phyloP scores from a whole-genome alignment of 2,113 vertebrate genomes.

The Antidorcas marsupialis region DNA sequence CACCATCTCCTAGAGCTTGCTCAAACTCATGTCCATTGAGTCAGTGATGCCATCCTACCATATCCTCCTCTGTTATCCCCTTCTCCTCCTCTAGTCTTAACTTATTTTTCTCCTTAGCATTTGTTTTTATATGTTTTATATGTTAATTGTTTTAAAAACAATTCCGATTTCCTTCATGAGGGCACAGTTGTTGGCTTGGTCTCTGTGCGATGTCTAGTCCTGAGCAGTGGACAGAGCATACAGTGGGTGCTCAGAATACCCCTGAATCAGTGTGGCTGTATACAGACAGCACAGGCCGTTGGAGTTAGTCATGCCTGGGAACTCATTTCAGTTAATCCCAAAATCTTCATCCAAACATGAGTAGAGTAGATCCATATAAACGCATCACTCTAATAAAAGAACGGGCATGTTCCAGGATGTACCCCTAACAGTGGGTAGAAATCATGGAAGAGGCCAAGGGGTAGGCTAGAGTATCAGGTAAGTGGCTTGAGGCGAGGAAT shows the following conservation, averaged over 20 bases:
- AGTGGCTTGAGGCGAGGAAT: neutral
- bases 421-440: neutral
- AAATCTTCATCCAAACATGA: neutral
- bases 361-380: neutral
- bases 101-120: neutral
- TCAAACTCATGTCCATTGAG: neutral
- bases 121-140: neutral
- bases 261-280: neutral
- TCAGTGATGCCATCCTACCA: neutral
- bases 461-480: fast-evolving
- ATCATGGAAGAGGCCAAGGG: neutral
- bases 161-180: fast-evolving
- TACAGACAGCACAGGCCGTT: fast-evolving
- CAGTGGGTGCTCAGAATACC: neutral
- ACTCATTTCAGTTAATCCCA: neutral
- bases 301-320: neutral
- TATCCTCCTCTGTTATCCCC: neutral
- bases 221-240: too few species aligned
- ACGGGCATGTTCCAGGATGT: fast-evolving
- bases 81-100: neutral
- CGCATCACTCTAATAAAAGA: neutral
- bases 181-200: neutral
- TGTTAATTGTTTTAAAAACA: neutral
- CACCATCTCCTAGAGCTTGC: neutral
- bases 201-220: neutral